Evolutionary conservation across 2,888 invertebrate genomes (phyloP), one percentile per base, ranked within the genome.

Genomic region (Ectobius pallidus): DNA sequence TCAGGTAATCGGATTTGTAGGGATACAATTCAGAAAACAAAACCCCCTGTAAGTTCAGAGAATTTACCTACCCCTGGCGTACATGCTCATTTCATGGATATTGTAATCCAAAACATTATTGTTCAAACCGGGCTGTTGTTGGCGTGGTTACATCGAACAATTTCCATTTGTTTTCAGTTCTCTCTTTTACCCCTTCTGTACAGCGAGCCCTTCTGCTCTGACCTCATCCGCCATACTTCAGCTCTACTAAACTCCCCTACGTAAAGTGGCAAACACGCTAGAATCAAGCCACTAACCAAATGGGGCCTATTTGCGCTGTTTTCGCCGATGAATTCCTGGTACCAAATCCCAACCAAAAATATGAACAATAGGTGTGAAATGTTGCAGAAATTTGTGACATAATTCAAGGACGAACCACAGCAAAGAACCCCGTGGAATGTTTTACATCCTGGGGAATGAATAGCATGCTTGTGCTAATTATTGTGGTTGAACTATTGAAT

Each of bases 61-160:
- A 55, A 55, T 55, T 55, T 55, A 27, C 25, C 9, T 27, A 55
- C 55, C 55, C 55, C 55, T 55, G 27, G 25, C n/a, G n/a, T 27
- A 11, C n/a, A 27, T 30, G 58, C 30, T 58, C 58, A 14, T 2
- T 3, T 58, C 22, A 58, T 58, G 32, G 27, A 30, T 30, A 30
- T 58, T 30, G 27, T 58, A 30, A 58, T 30, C 30, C 58, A 58
- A 58, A n/a, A n/a, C n/a, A 58, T 27, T 2, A 30, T 30, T 58
- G 58, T 30, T 58, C 25, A 58, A 58, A 30, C 58, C 55, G n/a
- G 2, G 58, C 30, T 58, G 30, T 58, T 58, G 58, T 58, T 16
- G 58, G 16, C 58, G n/a, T 58, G 27, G 58, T 58, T 58, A 58
- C 58, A 58, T 58, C 1, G 58, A 58, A 16, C 16, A 58, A 58